Percentiles rank a stretch among this genome's conserved stretches.
phyloP scores from a whole-genome alignment of 37 sponge, comb jelly and placozoan species.

The Halichondria panicea region DNA sequence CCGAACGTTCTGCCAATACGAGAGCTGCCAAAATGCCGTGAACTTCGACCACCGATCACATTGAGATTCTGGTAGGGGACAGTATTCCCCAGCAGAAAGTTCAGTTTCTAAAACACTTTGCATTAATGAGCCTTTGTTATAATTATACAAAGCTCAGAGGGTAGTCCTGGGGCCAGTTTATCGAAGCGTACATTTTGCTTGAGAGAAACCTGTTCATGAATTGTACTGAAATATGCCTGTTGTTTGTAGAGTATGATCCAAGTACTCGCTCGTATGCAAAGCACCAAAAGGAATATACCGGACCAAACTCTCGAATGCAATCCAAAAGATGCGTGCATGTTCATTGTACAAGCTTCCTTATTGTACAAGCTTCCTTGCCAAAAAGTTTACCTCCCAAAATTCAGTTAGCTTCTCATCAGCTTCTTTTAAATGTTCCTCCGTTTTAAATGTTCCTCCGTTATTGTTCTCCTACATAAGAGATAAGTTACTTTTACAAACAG shows the following conservation, averaged over 20 bases:
- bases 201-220: conserved; percentile 5
- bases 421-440: background rate
- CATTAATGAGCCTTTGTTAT: too few species aligned
- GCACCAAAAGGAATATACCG: conserved; percentile 35
- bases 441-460: too few species aligned
- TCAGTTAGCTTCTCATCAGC: background rate
- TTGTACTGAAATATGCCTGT: background rate
- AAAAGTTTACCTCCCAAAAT: background rate
- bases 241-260: too few species aligned
- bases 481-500: conserved; percentile 54
- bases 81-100: too few species aligned
- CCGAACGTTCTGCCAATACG: too few species aligned
- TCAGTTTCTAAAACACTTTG: too few species aligned
- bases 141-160: too few species aligned
- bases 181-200: background rate
- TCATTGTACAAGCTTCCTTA: conserved; percentile 8
- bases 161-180: background rate
- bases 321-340: conserved; percentile 44
- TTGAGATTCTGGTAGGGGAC: too few species aligned
- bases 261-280: conserved; percentile 51
- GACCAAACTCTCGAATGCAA: conserved; percentile 32
- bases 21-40: too few species aligned
- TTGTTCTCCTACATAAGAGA: conserved; percentile 28
- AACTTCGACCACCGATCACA: too few species aligned
- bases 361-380: background rate